Base-by-base conservation (phyloP, 1,140 invertebrate species). In the Heterodera schachtii region DNA sequence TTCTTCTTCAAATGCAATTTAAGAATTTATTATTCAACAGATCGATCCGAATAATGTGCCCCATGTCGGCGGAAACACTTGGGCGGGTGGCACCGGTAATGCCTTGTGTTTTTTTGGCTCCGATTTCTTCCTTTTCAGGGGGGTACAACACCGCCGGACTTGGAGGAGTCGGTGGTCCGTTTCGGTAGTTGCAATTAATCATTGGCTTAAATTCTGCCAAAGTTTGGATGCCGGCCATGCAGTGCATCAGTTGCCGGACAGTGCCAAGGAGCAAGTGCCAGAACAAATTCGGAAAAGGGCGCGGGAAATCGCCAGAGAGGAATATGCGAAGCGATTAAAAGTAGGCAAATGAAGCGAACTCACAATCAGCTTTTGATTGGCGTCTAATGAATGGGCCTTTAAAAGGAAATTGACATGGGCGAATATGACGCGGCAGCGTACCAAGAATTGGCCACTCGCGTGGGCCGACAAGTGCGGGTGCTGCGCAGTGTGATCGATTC, bases 11-110 rank as follows among this genome's bases (percentile, higher is more conserved):
- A 41, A 79, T 44, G 71, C 13, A 78, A 76, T 49, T 75, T 44
- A 9, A 11, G 13, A 46, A 16, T 44, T 90, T 5, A n/a, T 19
- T 73, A 19, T 64, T 64, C 19, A 11, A 64, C 19, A 64, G 44
- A 43, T 76, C 13, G 75, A 76, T 44, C 93, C 94, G 0, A 93
- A 94, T 9, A 94, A 94, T 87, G 92, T 94, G 71, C 95, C 95
- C 0, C 96, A 98, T 91, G 95, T 97, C 78, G 96, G 96, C 76
- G 96, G 96, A 5, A 97, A 96, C 87, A 96, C 94, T 1, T 98
- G 96, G 96, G 95, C 96, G 64, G 96, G 96, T 9, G 96, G 96
- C 52, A 95, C 94, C 66, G 96, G 96, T 64, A 19, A 16, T 11
- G 52, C 8, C 9, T 31, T 31, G 1, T 52, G 49, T 0, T 52